These are phyloP conservation scores for Rhynchophorus ferrugineus DNA, from an alignment of 1,140 invertebrate species.

Conservation along the genomic window DNA sequence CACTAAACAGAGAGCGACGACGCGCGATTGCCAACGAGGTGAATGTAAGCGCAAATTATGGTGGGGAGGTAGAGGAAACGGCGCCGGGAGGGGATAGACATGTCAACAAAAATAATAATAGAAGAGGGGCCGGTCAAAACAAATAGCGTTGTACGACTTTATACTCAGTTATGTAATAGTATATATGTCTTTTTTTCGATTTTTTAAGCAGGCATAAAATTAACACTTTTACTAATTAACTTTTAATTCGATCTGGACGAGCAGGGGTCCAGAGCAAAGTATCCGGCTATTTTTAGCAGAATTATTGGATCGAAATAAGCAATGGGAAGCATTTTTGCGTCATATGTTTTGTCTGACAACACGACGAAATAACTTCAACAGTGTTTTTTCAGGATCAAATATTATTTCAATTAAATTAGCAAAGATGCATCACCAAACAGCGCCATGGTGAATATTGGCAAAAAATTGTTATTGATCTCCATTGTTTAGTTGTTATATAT, in stretches of 20 bases:
- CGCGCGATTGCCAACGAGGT: not conserved
- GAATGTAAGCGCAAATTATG: constrained; percentile 4
- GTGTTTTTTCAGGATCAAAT: no score
- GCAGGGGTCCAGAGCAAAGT: no score
- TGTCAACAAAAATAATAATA: constrained; percentile 16
- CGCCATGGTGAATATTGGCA: no score
- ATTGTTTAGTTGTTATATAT: no score
- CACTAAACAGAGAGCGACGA: constrained; percentile 11
- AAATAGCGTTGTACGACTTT: constrained; percentile 2
- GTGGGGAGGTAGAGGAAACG: constrained; percentile 8
- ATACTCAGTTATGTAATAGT: constrained; percentile 1
- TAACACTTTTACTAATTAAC: not conserved
- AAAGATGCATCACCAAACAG: no score
- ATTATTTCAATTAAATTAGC: no score
- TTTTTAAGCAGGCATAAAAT: not conserved
- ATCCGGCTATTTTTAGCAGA: not conserved
- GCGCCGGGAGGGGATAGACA: constrained; percentile 11
- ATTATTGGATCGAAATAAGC: not conserved
- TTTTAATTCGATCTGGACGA: not conserved
- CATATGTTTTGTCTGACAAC: not conserved
- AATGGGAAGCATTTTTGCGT: not conserved
- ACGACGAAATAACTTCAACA: no score
- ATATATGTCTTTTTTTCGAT: not conserved
- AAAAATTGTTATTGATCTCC: no score
- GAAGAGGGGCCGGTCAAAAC: not conserved